Conservation (phyloP, 2,797 vertebrate genomes). For the Buceros bicornis region DNA sequence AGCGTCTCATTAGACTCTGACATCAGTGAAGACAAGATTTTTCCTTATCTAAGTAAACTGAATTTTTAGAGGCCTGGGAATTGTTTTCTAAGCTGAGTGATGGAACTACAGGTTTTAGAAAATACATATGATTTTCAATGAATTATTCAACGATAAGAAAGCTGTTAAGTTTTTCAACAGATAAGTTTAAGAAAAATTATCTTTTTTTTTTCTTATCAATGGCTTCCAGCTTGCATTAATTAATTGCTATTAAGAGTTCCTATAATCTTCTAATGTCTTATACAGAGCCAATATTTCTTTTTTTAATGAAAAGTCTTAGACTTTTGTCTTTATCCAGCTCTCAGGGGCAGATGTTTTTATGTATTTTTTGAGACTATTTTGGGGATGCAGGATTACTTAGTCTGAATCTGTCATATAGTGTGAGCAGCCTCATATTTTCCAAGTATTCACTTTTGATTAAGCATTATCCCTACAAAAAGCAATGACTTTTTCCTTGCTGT, state of each 20-base stretch:
- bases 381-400: neutral
- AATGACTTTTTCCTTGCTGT: neutral
- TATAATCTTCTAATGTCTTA: constrained; percentile 10
- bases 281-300: neutral
- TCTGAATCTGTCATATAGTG: neutral
- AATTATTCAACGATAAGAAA: constrained; percentile 16
- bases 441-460: neutral
- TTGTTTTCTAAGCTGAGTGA: neutral
- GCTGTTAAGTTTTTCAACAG: neutral
- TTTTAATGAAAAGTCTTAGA: neutral
- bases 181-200: neutral
- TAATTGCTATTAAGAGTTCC: constrained; percentile 39
- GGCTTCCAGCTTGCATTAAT: constrained; percentile 25
- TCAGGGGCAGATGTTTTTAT: neutral
- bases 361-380: neutral
- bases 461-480: neutral
- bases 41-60: constrained; percentile 35
- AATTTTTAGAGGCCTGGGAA: constrained; percentile 1
- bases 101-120: neutral
- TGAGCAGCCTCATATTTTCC: neutral
- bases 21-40: neutral
- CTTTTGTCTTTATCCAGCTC: neutral
- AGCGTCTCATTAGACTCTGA: constrained; percentile 34
- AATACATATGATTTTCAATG: neutral
- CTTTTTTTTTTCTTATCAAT: constrained; percentile 3